Base-by-base conservation (phyloP, 2,888 invertebrate species). In the Drosophila cracens region DNA sequence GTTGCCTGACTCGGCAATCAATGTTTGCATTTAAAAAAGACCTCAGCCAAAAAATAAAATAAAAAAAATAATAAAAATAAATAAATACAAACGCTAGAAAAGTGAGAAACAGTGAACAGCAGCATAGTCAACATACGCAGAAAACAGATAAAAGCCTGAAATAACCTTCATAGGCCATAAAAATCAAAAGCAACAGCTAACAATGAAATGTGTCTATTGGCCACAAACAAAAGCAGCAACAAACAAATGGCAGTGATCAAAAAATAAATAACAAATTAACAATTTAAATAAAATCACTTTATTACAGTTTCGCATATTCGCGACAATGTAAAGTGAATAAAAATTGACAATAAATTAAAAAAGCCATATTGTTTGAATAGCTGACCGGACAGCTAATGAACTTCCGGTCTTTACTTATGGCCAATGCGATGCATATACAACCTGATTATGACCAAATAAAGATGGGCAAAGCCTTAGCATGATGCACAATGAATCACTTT, bases 111-210 rank as follows among this genome's bases (percentile, higher is more conserved):
- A 49, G 21, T 38, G 51, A 68, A 48, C 52, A 65, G 60, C 68
- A 72, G 70, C 83, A 71, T 51, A 54, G 48, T 59, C 21, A 72
- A 56, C 46, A 33, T 36, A 31, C 29, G 27, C n/a, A 65, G 40
- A 64, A 75, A 74, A 64, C 56, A 84, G 69, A 83, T 77, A 78
- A 87, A 83, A 87, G 82, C 70, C 75, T 68, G 59, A 85, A 81
- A 79, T 81, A 82, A 82, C 87, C 87, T 88, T 88, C 87, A 83
- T 79, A 81, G 86, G 89, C 82, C 73, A 89, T 89, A 89, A 88
- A 83, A 83, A 82, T 76, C 79, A 81, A 81, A 79, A 76, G 67
- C 73, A 74, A 61, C 66, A 59, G 75, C 83, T 65, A 85, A 87
- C 85, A 87, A 87, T 83, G 81, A 83, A 76, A 77, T 79, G 82